Evolutionary conservation across 2,113 vertebrate species (phyloP).

Genomic region (Apteryx mantelli): DNA sequence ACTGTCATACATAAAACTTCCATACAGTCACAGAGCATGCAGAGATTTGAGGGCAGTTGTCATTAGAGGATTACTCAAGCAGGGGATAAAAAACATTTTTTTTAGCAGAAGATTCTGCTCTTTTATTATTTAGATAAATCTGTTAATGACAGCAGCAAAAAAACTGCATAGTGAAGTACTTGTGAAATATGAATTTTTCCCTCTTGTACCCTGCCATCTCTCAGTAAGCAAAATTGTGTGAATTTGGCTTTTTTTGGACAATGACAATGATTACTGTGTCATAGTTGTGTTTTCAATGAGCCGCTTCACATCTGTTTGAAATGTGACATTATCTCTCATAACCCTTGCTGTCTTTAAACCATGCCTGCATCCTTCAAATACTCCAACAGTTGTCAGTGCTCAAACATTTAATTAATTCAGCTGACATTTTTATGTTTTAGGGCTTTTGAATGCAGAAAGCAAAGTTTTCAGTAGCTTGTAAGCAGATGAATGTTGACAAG

Average conservation of each 20-base stretch:
- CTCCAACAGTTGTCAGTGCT: slow-evolving; percentile 49
- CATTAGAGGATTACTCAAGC: background rate
- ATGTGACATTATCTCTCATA: slow-evolving; percentile 21
- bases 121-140: background rate
- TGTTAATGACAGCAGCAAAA: background rate
- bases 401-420: slow-evolving; percentile 67
- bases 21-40: rapidly evolving
- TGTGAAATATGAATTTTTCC: background rate
- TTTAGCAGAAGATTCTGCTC: background rate
- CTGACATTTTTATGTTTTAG: slow-evolving; percentile 56
- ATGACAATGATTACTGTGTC: background rate
- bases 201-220: background rate
- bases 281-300: background rate
- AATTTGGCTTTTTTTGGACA: background rate
- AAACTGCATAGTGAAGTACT: background rate
- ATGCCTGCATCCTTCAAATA: background rate
- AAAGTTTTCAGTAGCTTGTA: slow-evolving; percentile 57
- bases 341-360: background rate
- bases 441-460: slow-evolving; percentile 40
- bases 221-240: background rate
- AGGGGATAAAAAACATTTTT: background rate
- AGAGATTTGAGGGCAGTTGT: background rate
- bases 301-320: slow-evolving; percentile 58
- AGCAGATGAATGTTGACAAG: slow-evolving; percentile 45
- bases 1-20: background rate